These are phyloP conservation scores for Synergus japonicus DNA, from an alignment of 2,888 invertebrate genomes.

Conservation along the genomic window DNA sequence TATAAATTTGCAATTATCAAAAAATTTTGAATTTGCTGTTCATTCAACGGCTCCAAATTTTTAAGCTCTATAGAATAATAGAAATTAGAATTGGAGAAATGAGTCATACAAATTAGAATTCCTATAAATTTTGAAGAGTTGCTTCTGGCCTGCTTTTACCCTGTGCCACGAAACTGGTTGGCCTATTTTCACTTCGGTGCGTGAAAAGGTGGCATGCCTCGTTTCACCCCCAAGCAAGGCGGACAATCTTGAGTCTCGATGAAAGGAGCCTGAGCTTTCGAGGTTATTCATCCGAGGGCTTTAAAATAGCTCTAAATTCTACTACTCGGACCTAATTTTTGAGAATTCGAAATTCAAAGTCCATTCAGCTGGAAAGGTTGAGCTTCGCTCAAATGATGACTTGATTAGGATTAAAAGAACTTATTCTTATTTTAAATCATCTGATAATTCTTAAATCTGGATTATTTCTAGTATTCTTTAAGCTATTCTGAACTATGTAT, in stretches of 20 bases:
- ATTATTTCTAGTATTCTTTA: background rate
- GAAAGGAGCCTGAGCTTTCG: slow-evolving; percentile 2
- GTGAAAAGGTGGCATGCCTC: background rate
- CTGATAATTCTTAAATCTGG: background rate
- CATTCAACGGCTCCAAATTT: too few species aligned
- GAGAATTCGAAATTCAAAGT: background rate
- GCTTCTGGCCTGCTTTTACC: background rate
- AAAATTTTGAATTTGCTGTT: too few species aligned
- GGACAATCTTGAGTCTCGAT: background rate
- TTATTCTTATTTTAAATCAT: background rate
- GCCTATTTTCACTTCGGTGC: slow-evolving; percentile 20
- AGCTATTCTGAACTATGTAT: background rate
- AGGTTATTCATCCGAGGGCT: background rate
- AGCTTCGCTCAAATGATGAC: background rate
- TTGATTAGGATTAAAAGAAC: background rate
- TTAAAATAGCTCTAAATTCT: slow-evolving; percentile 1
- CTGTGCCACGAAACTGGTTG: slow-evolving; percentile 25
- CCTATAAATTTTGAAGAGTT: background rate
- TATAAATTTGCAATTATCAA: too few species aligned
- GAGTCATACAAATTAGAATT: background rate
- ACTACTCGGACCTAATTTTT: background rate
- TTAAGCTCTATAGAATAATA: too few species aligned
- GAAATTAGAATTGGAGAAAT: too few species aligned
- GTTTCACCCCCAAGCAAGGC: slow-evolving; percentile 1
- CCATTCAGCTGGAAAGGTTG: background rate